Evolutionary conservation across 1,140 invertebrate genomes (phyloP), one percentile per base, ranked within the genome.

Genomic region (Ostrea edulis): DNA sequence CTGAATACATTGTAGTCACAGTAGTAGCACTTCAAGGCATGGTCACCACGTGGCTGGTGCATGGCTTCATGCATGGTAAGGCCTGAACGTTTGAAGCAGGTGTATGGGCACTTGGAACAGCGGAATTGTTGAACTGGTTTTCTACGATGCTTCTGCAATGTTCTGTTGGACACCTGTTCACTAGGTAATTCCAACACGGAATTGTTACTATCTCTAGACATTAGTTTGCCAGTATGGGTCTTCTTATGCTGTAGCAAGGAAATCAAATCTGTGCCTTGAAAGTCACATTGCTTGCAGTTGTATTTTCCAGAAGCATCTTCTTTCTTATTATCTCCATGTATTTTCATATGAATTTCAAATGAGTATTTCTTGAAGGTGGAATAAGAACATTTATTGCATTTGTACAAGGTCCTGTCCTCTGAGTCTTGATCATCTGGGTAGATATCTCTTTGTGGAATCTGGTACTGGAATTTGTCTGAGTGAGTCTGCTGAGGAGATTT

Each of bases 221-320:
- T 35, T 22, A 5, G 53, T 58, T 55, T 55, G 12, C 55, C 53
- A n/a, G 84, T 25, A 82, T 93, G 92, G 5, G 88, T 90, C 65
- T 91, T 90, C 82, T 93, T 92, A 85, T 95, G 94, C 65, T 93
- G 92, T 8, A 94, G 84, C 71, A 94, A 93, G n/a, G 91, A 90
- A 14, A 91, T 90, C 20, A 94, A 83, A 62, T 93, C 92, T 29
- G 91, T 89, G 29, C 92, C 92, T 54, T 91, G 91, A 83, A 91
- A 93, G 62, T 87, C 83, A 81, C 94, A 95, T 82, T 93, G 91
- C 54, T 92, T 92, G 88, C 94, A 95, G 86, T 91, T 92, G 85
- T 93, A 93, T 88, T 93, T 92, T 5, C 87, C 90, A 58, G 82
- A 65, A 22, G 68, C 77, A 29, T 89, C 35, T 52, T 83, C 86